A percentile compares a stretch with the other conserved stretches of the same genome.
These are phyloP conservation scores for Isoperla grammatica DNA, from an alignment of 2,888 invertebrate genomes.

Conservation along the genomic window DNA sequence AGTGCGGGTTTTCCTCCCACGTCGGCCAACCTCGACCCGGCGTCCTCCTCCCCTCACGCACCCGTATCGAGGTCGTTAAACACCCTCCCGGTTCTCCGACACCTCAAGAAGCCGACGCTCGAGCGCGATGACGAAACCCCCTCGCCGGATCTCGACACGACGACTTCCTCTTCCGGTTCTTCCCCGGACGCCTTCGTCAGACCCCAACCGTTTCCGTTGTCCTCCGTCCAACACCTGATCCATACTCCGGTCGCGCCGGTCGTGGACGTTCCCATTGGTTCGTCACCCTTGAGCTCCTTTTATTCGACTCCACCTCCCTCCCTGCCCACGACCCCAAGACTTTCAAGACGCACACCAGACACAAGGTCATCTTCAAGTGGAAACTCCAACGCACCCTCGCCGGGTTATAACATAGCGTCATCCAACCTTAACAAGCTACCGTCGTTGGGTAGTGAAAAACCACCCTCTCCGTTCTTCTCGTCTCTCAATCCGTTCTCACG, in stretches of 20 bases:
- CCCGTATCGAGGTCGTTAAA: background rate
- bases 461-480: background rate
- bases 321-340: background rate
- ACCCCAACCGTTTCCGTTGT: background rate
- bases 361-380: background rate
- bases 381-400: conserved; percentile 2
- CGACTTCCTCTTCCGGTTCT: conserved; percentile 2
- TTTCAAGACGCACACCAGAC: background rate
- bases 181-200: conserved; percentile 1
- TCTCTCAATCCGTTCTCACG: background rate
- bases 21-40: no score
- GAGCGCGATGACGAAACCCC: background rate
- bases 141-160: background rate
- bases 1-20: background rate
- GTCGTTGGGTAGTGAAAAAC: background rate
- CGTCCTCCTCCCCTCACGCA: background rate
- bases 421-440: background rate
- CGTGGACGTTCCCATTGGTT: conserved; percentile 3
- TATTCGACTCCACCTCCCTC: conserved; percentile 12
- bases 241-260: conserved; percentile 10
- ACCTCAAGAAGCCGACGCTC: background rate
- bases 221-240: conserved; percentile 18
- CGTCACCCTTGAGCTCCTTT: background rate
- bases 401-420: conserved; percentile 11
- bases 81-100: background rate